Percentiles rank a stretch among this genome's conserved stretches.
These are phyloP conservation scores for Melierax canorus DNA, from an alignment of 2,113 vertebrate genomes.

Conservation along the genomic window DNA sequence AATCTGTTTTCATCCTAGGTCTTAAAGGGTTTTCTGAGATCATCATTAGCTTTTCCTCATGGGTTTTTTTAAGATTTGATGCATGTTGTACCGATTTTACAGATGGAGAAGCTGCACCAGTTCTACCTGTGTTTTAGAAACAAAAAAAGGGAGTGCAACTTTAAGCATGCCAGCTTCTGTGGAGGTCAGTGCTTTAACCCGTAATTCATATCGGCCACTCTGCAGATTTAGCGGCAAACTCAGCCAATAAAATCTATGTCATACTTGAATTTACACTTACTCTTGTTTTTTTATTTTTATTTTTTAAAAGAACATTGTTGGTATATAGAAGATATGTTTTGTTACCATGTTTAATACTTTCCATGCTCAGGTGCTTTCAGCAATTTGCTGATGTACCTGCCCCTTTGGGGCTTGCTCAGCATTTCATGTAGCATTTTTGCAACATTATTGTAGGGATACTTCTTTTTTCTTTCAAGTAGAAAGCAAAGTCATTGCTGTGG, in stretches of 20 bases:
- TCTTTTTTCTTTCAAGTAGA: background rate
- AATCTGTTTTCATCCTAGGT: constrained; percentile 35
- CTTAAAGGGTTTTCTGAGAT: constrained; percentile 42
- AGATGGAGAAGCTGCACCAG: background rate
- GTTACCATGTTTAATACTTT: background rate
- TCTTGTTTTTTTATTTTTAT: background rate
- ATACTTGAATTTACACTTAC: background rate
- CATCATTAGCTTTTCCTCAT: constrained; percentile 4
- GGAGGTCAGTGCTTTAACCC: background rate
- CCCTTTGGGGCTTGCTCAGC: background rate
- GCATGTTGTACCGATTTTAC: background rate
- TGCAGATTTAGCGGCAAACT: background rate
- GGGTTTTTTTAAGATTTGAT: constrained; percentile 6
- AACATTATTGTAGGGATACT: background rate
- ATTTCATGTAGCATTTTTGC: background rate
- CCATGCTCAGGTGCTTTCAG: background rate
- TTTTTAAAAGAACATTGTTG: background rate
- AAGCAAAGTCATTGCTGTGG: background rate
- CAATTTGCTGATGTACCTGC: background rate
- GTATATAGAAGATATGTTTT: background rate
- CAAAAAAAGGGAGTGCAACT: background rate
- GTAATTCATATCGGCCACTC: background rate
- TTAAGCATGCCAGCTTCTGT: background rate
- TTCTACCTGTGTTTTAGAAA: background rate
- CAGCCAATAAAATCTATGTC: background rate